Conservation (phyloP, 2,113 vertebrate genomes). For the Alligator mississippiensis region DNA sequence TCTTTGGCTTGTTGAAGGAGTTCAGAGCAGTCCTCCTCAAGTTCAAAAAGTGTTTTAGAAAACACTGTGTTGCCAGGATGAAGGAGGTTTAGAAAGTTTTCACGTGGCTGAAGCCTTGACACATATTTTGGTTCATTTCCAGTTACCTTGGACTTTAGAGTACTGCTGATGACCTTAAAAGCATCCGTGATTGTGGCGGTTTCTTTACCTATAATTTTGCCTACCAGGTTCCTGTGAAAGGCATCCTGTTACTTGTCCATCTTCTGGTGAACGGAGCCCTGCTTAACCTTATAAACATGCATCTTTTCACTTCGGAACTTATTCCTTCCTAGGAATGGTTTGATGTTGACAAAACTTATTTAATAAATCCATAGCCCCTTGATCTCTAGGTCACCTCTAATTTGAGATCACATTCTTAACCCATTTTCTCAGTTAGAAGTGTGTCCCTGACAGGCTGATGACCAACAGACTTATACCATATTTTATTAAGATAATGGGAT, state of each 20-base stretch:
- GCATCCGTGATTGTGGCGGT: accelerated
- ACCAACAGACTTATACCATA: neutral
- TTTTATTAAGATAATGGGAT: neutral
- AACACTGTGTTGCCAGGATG: neutral
- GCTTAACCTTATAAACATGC: neutral
- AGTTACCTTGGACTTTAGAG: neutral
- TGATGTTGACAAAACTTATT: neutral
- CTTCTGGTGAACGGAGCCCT: accelerated
- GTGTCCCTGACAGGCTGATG: neutral
- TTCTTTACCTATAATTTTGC: neutral
- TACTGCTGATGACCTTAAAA: neutral
- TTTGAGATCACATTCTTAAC: neutral
- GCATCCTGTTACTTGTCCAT: neutral
- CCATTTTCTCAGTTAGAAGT: neutral
- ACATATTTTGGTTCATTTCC: neutral
- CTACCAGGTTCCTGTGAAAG: neutral
- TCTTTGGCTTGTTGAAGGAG: neutral
- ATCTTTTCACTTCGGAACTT: neutral
- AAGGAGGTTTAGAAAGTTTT: neutral
- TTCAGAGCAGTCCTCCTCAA: neutral
- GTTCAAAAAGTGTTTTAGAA: neutral
- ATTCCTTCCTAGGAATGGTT: neutral
- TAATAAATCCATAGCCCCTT: neutral
- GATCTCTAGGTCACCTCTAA: neutral
- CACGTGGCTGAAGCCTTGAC: neutral